Conservation (phyloP, 2,888 invertebrate genomes). For the Trypoxylon attenuatum region DNA sequence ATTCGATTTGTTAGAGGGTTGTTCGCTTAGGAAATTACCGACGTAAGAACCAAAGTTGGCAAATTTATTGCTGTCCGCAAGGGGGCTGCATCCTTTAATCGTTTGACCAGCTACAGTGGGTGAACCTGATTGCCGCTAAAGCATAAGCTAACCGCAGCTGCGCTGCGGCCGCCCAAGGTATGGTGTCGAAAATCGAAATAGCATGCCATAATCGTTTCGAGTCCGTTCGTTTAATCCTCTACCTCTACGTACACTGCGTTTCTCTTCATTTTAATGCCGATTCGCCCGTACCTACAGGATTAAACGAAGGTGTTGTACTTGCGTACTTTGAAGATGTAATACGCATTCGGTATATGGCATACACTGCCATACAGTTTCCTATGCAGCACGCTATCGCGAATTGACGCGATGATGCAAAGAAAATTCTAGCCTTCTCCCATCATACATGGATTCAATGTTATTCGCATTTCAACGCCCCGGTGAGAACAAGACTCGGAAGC, state of each 20-base stretch:
- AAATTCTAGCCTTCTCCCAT: no score
- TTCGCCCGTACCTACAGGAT: no score
- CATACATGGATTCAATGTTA: background rate
- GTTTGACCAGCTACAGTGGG: conserved; percentile 15
- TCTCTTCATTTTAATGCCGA: no score
- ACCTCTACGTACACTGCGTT: no score
- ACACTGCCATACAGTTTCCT: no score
- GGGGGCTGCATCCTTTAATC: conserved; percentile 28
- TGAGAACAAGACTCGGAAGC: background rate
- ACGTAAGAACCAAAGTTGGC: conserved; percentile 34
- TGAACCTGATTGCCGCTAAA: conserved; percentile 21
- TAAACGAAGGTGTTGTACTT: no score
- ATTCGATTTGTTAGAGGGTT: conserved; percentile 20
- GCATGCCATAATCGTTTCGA: conserved; percentile 25
- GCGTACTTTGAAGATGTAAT: no score
- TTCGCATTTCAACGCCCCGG: background rate
- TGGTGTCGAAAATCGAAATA: conserved; percentile 34
- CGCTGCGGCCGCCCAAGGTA: conserved; percentile 38
- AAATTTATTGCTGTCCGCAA: conserved; percentile 36
- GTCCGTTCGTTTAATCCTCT: conserved; percentile 31
- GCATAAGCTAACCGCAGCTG: conserved; percentile 28
- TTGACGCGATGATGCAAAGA: no score
- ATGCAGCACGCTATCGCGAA: no score
- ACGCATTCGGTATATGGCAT: no score
- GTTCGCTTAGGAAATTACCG: conserved; percentile 19